These are phyloP conservation scores for Nannoperca australis DNA, from an alignment of 2,797 vertebrate genomes.

Conservation along the genomic window DNA sequence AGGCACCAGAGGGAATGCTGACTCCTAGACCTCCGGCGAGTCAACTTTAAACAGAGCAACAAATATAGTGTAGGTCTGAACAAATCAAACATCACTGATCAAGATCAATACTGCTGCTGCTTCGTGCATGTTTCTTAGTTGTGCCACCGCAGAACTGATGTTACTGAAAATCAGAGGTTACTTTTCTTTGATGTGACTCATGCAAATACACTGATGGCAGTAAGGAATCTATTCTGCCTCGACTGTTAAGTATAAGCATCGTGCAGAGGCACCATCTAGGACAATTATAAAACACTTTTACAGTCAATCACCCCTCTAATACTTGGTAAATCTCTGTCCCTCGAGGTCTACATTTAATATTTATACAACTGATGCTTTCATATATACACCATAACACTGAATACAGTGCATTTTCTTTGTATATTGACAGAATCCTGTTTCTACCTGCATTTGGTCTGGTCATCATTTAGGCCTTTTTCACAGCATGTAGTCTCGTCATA, in stretches of 20 bases:
- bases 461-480: neutral
- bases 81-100: conserved; percentile 48
- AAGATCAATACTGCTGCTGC: conserved; percentile 28
- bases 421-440: neutral
- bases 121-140: neutral
- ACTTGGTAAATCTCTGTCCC: neutral
- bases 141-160: conserved; percentile 20
- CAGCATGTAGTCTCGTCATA: neutral
- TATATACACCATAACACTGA: rapidly evolving
- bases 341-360: neutral
- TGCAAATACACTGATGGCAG: neutral
- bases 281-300: conserved; percentile 20
- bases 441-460: neutral
- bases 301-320: neutral
- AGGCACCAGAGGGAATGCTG: conserved; percentile 56
- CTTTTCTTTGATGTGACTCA: conserved; percentile 31
- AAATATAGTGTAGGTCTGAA: conserved; percentile 33
- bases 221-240: conserved; percentile 11
- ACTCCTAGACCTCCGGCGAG: conserved; percentile 29
- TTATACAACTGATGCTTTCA: neutral
- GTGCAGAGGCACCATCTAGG: conserved; percentile 3
- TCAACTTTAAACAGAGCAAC: conserved; percentile 45
- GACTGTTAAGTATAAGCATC: neutral
- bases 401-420: neutral
- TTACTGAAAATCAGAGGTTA: neutral